Base-by-base conservation (phyloP, 2,888 invertebrate species). In the Arctia plantaginis region DNA sequence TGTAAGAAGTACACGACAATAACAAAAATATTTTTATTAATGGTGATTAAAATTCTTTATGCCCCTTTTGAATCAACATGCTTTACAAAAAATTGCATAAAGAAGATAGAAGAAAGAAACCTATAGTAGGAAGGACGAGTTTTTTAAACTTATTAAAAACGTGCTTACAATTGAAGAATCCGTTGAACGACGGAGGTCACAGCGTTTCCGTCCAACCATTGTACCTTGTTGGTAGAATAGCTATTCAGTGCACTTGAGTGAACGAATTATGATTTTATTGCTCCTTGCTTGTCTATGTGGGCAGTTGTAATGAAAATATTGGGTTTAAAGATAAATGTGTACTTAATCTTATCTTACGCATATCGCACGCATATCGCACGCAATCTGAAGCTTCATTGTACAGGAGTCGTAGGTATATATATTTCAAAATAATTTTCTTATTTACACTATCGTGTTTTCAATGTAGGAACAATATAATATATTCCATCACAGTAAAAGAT, bases 171-270 rank as follows among this genome's bases (percentile, higher is more conserved):
- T 71, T 65, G 35, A 68, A 33, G 33, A 44, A n/a, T 74, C 13
- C 23, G 70, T 35, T 78, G 77, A 80, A 79, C 78, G 55, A 65
- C 67, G 72, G 55, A 80, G 77, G 80, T 77, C 82, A 67, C 23
- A 35, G 27, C 13, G 47, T 62, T 69, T 74, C 77, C 80, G 68
- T 18, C 68, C 44, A 23, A 70, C 69, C 18, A 68, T 68, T 71
- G 64, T 74, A 55, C 41, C 39, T n/a, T 59, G 35, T 33, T 64
- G 62, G 30, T 67, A 62, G 64, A 59, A 33, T 33, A 39, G 41
- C 66, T 39, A 55, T 71, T 66, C 72, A 72, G 72, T 66, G 59
- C 72, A 72, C 41, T 35, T 41, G 23, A 41, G 66, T 55, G 10
- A 51, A 55, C 30, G 66, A 72, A 33, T 71, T 65, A 66, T 35